phyloP scores from a whole-genome alignment of 23 tunicate genomes.

The Diplosoma virens region DNA sequence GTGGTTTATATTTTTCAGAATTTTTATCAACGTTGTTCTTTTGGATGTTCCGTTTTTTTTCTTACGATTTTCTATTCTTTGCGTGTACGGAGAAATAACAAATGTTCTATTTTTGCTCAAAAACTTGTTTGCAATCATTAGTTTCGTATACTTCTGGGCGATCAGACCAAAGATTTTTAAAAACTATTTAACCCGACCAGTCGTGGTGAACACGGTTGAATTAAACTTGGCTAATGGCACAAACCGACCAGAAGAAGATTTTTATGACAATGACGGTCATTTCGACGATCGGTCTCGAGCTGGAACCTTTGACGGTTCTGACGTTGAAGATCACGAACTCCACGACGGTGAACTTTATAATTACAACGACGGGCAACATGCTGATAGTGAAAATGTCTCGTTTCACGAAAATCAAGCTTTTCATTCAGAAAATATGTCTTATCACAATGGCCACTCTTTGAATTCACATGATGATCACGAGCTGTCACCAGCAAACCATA shows the following conservation, averaged over 20 bases:
- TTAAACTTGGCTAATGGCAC: not conserved
- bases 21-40: conserved; percentile 32
- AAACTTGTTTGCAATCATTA: conserved; percentile 27
- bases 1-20: too few relatives aligned
- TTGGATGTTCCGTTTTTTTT: conserved; percentile 79
- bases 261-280: not conserved
- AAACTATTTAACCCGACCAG: not conserved
- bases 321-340: not conserved
- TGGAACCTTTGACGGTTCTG: conserved; percentile 3
- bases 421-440: too few relatives aligned
- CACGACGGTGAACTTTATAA: too few relatives aligned
- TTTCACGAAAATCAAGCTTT: too few relatives aligned
- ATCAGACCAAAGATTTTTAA: not conserved
- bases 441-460: too few relatives aligned
- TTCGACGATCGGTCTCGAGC: conserved; percentile 12
- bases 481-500: too few relatives aligned
- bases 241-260: not conserved
- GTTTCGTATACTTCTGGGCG: conserved; percentile 50
- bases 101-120: conserved; percentile 61
- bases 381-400: too few relatives aligned
- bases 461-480: too few relatives aligned
- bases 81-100: conserved; percentile 36
- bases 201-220: not conserved
- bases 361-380: too few relatives aligned
- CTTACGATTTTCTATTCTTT: conserved; percentile 43